Evolutionary conservation across 2,888 invertebrate genomes (phyloP), one percentile per base, ranked within the genome.

Genomic region (Hermaeophaga mercurialis): DNA sequence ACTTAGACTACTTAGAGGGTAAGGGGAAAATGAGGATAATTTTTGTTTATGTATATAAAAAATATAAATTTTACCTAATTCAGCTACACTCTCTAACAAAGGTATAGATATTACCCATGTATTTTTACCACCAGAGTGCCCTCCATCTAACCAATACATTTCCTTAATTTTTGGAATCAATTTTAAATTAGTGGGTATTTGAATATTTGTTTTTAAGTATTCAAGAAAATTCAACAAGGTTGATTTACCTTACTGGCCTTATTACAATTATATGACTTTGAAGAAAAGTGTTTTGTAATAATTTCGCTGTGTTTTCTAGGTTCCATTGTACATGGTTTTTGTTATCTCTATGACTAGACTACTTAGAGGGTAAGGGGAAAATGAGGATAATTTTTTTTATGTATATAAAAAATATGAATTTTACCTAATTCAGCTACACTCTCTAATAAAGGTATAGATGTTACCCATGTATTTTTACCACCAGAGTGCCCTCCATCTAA

Each of bases 401-500:
- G 24, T 8, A 24, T 24, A 4, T 28, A 34, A 34, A 2, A 34
- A 31, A 17, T 22, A 18, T 41, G 12, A 70, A n/a, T n/a, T 78
- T 75, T 70, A 90, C 90, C 83, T 74, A 89, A 82, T 70, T 86
- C 80, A 1, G 88, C 84, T 47, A 94, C 81, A 0, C 88, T 87
- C 74, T 87, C 85, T 22, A 96, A 80, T 28, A 92, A 80, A 47
- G 84, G 82, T 62, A 85, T 79, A 1, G 91, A 85, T 0, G 91
- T 92, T 65, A 94, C 87, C 92, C 94, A 96, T 15, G 93, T 92
- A 76, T 92, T 88, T 73, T 88, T 87, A 0, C 87, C 86, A 11
- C 94, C 95, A n/a, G 88, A 86, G 78, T 95, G 94, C 0, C 94
- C 94, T 1, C 94, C 93, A 78, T 95, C 94, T 70, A 95, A 77